Evolutionary conservation across 2,888 invertebrate genomes (phyloP).

Genomic region (Oligia latruncula): DNA sequence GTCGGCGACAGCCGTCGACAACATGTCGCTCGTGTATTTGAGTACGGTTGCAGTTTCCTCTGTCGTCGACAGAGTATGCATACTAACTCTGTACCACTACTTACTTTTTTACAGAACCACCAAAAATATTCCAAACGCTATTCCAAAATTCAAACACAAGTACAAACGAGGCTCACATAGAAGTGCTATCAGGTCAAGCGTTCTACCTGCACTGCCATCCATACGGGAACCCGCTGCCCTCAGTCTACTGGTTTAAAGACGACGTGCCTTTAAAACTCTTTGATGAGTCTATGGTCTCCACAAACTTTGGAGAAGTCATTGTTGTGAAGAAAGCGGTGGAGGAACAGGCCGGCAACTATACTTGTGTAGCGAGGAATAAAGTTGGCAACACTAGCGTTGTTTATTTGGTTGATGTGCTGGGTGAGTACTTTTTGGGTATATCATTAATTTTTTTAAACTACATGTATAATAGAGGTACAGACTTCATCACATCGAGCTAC

Average conservation of each 20-base stretch:
- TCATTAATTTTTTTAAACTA: too few species aligned
- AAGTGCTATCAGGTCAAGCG: slow-evolving; percentile 84
- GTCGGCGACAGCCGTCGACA: too few species aligned
- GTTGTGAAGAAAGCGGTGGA: slow-evolving; percentile 73
- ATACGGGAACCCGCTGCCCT: slow-evolving; percentile 90
- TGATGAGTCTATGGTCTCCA: slow-evolving; percentile 82
- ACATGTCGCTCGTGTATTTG: too few species aligned
- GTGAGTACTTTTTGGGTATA: slow-evolving; percentile 71
- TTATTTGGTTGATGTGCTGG: slow-evolving; percentile 86
- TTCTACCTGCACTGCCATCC: slow-evolving; percentile 89
- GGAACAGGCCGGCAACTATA: slow-evolving; percentile 89
- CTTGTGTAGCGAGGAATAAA: slow-evolving; percentile 90
- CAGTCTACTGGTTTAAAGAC: slow-evolving; percentile 91
- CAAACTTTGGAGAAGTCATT: slow-evolving; percentile 83
- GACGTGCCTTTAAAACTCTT: slow-evolving; percentile 85
- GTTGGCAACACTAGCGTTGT: slow-evolving; percentile 86
- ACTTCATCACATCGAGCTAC: too few species aligned
- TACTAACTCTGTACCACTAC: not conserved
- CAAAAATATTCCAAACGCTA: slow-evolving; percentile 81
- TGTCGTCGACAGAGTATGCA: too few species aligned
- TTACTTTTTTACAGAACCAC: slow-evolving; percentile 80
- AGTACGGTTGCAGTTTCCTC: too few species aligned
- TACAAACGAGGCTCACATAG: slow-evolving; percentile 71
- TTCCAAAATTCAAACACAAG: slow-evolving; percentile 71
- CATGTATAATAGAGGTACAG: too few species aligned